Evolutionary conservation across 2,113 vertebrate genomes (phyloP).

Genomic region (Anarhynchus alexandrinus): DNA sequence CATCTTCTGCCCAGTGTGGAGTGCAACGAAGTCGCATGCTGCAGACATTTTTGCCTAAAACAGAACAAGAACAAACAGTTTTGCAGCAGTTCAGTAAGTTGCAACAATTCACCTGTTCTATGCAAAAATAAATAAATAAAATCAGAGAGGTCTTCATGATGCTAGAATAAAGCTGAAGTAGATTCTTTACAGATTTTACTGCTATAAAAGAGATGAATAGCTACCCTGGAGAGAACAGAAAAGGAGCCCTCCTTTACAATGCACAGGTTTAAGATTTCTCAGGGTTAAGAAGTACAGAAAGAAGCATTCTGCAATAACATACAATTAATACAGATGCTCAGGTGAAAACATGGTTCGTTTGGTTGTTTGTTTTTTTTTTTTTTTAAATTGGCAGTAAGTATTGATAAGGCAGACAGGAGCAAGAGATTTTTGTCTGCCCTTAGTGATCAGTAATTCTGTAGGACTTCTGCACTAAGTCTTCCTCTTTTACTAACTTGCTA

Average conservation of each 20-base stretch:
- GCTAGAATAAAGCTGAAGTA: neutral
- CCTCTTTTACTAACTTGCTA: neutral
- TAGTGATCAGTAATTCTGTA: no score
- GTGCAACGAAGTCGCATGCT: conserved; percentile 73
- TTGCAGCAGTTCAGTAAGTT: neutral
- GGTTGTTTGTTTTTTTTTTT: neutral
- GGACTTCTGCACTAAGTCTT: neutral
- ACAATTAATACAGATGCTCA: neutral
- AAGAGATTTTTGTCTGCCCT: neutral
- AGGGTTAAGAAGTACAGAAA: neutral
- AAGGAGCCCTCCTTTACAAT: neutral
- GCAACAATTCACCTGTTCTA: neutral
- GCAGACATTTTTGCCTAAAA: conserved; percentile 73
- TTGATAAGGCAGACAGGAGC: neutral
- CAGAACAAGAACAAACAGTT: neutral
- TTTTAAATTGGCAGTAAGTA: neutral
- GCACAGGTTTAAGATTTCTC: neutral
- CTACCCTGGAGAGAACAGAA: neutral
- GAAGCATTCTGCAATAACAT: neutral
- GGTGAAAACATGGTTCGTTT: neutral
- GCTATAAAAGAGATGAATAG: neutral
- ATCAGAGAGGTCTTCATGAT: neutral
- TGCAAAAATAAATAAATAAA: neutral
- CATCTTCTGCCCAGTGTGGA: conserved; percentile 92
- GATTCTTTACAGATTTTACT: neutral